Evolutionary conservation across 1,140 invertebrate genomes (phyloP), one percentile per base, ranked within the genome.

Genomic region (Rhyzopertha dominica): DNA sequence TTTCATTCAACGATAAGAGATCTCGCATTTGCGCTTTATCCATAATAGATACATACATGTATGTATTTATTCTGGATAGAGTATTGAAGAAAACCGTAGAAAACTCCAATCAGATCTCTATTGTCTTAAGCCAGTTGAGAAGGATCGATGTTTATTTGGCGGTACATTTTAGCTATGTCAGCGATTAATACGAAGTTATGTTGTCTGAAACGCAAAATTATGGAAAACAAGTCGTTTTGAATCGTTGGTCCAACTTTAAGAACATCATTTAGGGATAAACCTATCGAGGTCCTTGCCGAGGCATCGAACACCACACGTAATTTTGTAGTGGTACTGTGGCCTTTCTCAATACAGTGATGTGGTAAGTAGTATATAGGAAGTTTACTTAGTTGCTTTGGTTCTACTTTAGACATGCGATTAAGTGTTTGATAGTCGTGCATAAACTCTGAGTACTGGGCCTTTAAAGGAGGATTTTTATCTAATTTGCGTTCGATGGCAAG

Each of bases 101-200:
- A n/a, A n/a, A n/a, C n/a, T n/a, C n/a, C n/a, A n/a, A n/a, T n/a
- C n/a, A n/a, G n/a, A n/a, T n/a, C n/a, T n/a, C n/a, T n/a, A n/a
- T n/a, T n/a, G n/a, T n/a, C n/a, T n/a, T n/a, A n/a, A n/a, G n/a
- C n/a, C n/a, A n/a, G n/a, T n/a, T n/a, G n/a, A n/a, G n/a, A n/a
- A n/a, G n/a, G n/a, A 44, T 58, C 13, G 1, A 71, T 38, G 12
- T 28, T 22, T 18, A 72, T 54, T 42, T 69, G 65, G 2, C 67
- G 48, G 43, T 64, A 72, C 64, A 71, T 70, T 53, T 70, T 68
- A 20, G 49, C 49, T 16, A 70, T 62, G 47, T 72, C 70, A 1
- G 52, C 59, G 4, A 49, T 51, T 5, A 70, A 44, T 0, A 59
- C 64, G 22, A 58, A 53, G 1, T 26, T 9, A 45, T 61, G 49